Conservation (phyloP, 2,113 vertebrate species). For the Oryzias celebensis region DNA sequence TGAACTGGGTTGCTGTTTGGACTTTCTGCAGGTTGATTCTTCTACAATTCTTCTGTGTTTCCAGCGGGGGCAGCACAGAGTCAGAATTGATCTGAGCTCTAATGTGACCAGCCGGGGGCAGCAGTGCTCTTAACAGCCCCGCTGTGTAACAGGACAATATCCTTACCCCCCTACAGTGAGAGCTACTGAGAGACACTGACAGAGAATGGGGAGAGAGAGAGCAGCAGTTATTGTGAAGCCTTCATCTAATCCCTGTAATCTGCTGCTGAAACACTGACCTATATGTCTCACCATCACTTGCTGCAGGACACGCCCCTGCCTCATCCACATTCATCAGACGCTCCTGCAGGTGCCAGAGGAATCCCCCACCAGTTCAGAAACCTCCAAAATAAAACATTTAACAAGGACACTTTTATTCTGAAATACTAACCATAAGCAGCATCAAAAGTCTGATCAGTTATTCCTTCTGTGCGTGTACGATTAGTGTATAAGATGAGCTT, state of each 20-base stretch:
- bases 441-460: background rate
- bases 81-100: background rate
- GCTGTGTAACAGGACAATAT: too few relatives aligned
- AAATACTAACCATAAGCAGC: too few relatives aligned
- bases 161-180: background rate
- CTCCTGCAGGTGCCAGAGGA: slow-evolving; percentile 2
- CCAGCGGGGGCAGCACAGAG: background rate
- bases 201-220: background rate
- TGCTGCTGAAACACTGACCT: slow-evolving; percentile 61
- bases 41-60: too few relatives aligned
- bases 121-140: slow-evolving; percentile 10
- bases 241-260: slow-evolving; percentile 55
- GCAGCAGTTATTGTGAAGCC: background rate
- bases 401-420: too few relatives aligned
- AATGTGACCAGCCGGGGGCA: slow-evolving; percentile 40
- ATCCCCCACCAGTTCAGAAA: background rate
- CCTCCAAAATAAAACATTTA: too few relatives aligned
- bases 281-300: slow-evolving; percentile 46
- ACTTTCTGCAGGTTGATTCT: background rate
- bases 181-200: background rate
- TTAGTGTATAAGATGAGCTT: too few relatives aligned
- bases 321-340: too few relatives aligned
- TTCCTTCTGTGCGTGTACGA: too few relatives aligned
- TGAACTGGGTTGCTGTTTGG: too few relatives aligned
- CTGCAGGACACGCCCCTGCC: slow-evolving; percentile 23